Evolutionary conservation across 1,140 invertebrate genomes (phyloP).

Genomic region (Papilio aristodemus): DNA sequence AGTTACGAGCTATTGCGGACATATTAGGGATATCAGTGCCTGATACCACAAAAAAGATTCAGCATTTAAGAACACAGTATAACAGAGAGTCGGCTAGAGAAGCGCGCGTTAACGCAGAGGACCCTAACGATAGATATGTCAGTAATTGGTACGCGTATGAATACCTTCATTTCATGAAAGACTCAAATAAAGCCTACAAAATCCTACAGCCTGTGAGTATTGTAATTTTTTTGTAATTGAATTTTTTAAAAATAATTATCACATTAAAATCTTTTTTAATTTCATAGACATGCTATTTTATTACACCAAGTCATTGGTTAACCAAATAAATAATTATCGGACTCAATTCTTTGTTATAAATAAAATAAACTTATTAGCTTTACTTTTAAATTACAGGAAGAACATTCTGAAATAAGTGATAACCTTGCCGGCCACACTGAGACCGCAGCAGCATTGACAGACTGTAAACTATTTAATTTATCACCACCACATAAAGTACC

Average conservation of each 20-base stretch:
- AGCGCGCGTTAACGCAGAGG: conserved; percentile 59
- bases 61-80: conserved; percentile 73
- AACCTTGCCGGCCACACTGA: conserved; percentile 41
- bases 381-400: conserved; percentile 54
- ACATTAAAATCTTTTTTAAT: no score
- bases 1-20: conserved; percentile 64
- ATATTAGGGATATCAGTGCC: conserved; percentile 62
- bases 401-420: conserved; percentile 52
- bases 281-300: not conserved
- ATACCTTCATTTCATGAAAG: conserved; percentile 75
- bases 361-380: conserved; percentile 35
- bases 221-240: not conserved
- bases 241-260: not conserved
- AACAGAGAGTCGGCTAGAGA: conserved; percentile 70
- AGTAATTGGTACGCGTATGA: conserved; percentile 77
- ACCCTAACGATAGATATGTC: conserved; percentile 67
- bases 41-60: conserved; percentile 73
- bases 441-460: conserved; percentile 40
- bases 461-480: conserved; percentile 56
- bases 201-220: conserved; percentile 61
- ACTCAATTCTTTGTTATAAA: not conserved
- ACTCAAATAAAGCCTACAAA: conserved; percentile 69
- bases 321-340: not conserved
- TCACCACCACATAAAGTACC: conserved; percentile 61
- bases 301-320: no score